Evolutionary conservation across 1,140 invertebrate species (phyloP).

Genomic region (Pemphigus obesinymphae): DNA sequence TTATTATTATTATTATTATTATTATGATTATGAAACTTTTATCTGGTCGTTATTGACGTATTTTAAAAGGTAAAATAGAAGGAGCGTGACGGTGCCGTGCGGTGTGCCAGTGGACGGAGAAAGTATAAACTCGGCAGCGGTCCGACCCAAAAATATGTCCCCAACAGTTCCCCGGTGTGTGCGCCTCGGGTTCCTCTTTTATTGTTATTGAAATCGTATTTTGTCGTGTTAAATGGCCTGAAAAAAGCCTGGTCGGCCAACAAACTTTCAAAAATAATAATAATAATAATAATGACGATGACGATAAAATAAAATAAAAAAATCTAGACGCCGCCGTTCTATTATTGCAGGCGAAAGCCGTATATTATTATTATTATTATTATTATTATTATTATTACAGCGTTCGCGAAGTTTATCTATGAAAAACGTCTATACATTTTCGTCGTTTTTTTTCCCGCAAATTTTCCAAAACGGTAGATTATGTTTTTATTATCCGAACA

Average conservation of each 20-base stretch:
- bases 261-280: constrained; percentile 38
- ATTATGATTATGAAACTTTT: constrained; percentile 22
- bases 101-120: neutral
- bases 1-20: neutral
- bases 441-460: neutral
- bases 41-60: constrained; percentile 26
- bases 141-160: constrained; percentile 36
- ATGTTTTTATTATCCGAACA: neutral
- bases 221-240: constrained; percentile 35
- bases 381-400: too few relatives aligned
- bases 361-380: too few relatives aligned
- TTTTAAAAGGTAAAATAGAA: constrained; percentile 3
- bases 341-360: neutral
- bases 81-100: neutral
- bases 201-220: constrained; percentile 42
- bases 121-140: constrained; percentile 9
- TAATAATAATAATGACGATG: constrained; percentile 7
- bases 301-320: constrained; percentile 23
- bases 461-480: neutral
- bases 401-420: constrained; percentile 2
- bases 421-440: neutral
- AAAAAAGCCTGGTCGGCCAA: constrained; percentile 34
- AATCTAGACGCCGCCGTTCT: constrained; percentile 13
- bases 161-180: neutral
- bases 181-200: neutral